Evolutionary conservation across 2,888 invertebrate genomes (phyloP).

Genomic region (Pogonocherus hispidulus): DNA sequence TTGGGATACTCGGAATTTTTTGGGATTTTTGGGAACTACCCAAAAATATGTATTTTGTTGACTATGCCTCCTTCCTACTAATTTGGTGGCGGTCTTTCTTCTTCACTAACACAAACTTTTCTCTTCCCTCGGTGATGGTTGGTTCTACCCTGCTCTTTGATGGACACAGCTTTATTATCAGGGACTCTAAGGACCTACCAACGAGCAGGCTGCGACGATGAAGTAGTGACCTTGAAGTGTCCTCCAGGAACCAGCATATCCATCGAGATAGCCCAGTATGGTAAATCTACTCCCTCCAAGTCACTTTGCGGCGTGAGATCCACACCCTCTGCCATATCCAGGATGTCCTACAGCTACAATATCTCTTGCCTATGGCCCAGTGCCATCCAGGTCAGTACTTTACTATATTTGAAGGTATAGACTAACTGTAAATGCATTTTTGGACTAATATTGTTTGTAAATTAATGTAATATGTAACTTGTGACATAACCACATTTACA

Average conservation of each 20-base stretch:
- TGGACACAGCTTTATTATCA: constrained; percentile 82
- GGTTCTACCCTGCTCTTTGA: background rate
- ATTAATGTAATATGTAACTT: too few relatives aligned
- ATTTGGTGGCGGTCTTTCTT: constrained; percentile 34
- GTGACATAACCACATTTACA: too few relatives aligned
- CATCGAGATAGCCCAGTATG: constrained; percentile 92
- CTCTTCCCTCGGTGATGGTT: constrained; percentile 36
- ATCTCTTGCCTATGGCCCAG: constrained; percentile 83
- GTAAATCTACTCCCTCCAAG: constrained; percentile 72
- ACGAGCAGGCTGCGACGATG: constrained; percentile 92
- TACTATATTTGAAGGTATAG: background rate
- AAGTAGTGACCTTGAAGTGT: constrained; percentile 88
- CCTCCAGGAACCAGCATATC: constrained; percentile 93
- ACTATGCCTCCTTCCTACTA: too few relatives aligned
- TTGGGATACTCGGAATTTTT: too few relatives aligned
- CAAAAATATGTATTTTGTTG: too few relatives aligned
- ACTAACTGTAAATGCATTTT: background rate
- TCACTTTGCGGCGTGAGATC: constrained; percentile 60
- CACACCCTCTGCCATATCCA: constrained; percentile 61
- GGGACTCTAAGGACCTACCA: constrained; percentile 93
- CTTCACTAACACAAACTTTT: constrained; percentile 22
- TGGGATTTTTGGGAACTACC: too few relatives aligned
- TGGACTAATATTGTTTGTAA: too few relatives aligned
- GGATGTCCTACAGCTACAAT: constrained; percentile 72
- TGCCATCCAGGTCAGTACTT: constrained; percentile 80